Percentiles rank a stretch among this genome's conserved stretches.
Evolutionary conservation across 1,140 invertebrate genomes (phyloP).

Genomic region (Drosophila asahinai): DNA sequence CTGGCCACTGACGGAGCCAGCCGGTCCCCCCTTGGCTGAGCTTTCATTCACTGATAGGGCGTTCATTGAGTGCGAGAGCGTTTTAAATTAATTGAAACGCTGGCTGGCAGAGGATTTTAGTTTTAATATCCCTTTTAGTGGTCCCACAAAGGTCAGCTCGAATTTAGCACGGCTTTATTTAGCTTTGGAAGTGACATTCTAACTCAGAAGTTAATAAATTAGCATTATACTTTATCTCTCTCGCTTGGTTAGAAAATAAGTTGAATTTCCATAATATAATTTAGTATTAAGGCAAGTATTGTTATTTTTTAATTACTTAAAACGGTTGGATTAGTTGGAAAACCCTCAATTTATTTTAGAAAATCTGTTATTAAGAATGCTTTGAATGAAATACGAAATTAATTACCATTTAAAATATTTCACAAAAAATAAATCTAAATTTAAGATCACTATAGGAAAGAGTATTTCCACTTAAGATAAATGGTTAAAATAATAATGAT

Average conservation of each 20-base stretch:
- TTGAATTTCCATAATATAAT: background rate
- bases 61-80: constrained; percentile 21
- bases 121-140: constrained; percentile 15
- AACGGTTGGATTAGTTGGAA: background rate
- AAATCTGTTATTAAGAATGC: no score
- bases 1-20: constrained; percentile 11
- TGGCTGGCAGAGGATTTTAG: constrained; percentile 28
- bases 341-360: background rate
- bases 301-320: constrained; percentile 4
- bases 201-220: constrained; percentile 1
- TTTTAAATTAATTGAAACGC: constrained; percentile 44
- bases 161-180: constrained; percentile 16
- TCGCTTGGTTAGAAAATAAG: background rate
- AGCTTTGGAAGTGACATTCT: constrained; percentile 15
- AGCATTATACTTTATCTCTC: background rate
- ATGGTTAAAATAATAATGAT: no score
- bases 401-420: background rate
- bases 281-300: constrained; percentile 9
- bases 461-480: background rate
- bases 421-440: constrained; percentile 3
- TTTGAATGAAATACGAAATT: background rate
- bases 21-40: background rate
- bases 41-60: constrained; percentile 36
- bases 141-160: constrained; percentile 11
- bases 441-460: background rate